phyloP scores from a whole-genome alignment of 2,113 vertebrate species.

The Fregetta grallaria region DNA sequence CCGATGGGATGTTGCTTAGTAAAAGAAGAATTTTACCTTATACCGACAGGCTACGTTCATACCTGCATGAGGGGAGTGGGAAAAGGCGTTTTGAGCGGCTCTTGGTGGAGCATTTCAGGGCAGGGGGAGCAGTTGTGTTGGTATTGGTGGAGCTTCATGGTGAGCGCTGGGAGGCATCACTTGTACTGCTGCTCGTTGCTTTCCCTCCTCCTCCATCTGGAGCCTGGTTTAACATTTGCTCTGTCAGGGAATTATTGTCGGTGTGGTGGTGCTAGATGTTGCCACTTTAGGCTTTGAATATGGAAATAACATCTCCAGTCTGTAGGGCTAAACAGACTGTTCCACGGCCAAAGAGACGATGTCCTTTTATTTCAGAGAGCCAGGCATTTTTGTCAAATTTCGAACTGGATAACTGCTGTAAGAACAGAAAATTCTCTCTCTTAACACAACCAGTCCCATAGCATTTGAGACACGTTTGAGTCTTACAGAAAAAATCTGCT shows the following conservation, averaged over 20 bases:
- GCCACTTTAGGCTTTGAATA: neutral
- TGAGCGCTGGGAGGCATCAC: neutral
- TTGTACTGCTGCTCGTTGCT: neutral
- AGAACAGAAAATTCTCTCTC: neutral
- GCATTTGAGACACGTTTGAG: neutral
- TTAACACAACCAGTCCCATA: neutral
- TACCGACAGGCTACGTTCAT: rapidly evolving
- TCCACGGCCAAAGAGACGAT: neutral
- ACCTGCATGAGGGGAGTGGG: neutral
- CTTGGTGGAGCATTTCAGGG: neutral
- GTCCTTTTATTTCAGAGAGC: neutral
- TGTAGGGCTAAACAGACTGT: too few species aligned
- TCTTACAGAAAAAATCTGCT: neutral
- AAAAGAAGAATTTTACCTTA: neutral
- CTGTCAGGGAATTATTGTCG: neutral
- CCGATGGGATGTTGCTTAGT: neutral
- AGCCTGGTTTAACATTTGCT: neutral
- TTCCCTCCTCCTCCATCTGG: neutral
- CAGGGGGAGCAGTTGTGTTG: neutral
- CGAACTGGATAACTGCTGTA: neutral
- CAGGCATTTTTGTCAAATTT: neutral
- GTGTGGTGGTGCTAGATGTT: neutral
- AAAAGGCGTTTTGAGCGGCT: neutral
- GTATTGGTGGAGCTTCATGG: rapidly evolving
- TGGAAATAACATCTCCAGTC: neutral